Evolutionary conservation across 2,113 vertebrate species (phyloP), one percentile per base, ranked within the genome.

Genomic region (Sciurus niger): DNA sequence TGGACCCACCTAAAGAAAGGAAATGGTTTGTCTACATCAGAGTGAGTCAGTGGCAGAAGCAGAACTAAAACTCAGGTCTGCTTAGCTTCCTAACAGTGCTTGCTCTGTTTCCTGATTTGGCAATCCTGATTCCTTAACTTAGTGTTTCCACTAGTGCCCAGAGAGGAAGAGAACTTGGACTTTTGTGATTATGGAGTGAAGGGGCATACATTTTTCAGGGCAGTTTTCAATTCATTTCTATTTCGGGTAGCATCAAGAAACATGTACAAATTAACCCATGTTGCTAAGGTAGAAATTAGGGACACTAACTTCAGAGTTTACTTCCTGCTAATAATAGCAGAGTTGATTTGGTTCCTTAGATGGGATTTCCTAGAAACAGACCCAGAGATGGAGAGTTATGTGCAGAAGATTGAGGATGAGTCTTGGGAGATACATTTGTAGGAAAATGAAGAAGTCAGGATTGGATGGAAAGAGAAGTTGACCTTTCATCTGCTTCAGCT

Each of bases 151-250:
- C 8, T 40, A 34, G 37, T 95, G 46, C 10, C 37, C 77, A 90
- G 85, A 88, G 32, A 88, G 48, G 6, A 14, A 89, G n/a, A 89
- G 43, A 17, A 68, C 24, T 85, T 82, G 24, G 1, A 60, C 68
- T 94, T n/a, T 30, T 68, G 51, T 78, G 9, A 89, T 25, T 85
- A 24, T 34, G 58, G 18, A 89, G 25, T 55, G 17, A 72, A 67
- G 18, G 4, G 17, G 22, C 20, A 43, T 58, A 5, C 10, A 51
- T 85, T 94, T 88, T 95, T 18, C 5, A 63, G 43, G 25, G 73
- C 30, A 72, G 32, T 86, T 87, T 95, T 82, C 77, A 90, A 65
- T 90, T 70, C 43, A 60, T 67, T 88, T 94, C 10, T 78, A n/a
- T 84, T 85, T 85, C 67, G 60, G 86, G 25, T 91, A 22, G 37